Percentiles rank a stretch among this genome's conserved stretches.
phyloP scores from a whole-genome alignment of 2,888 invertebrate genomes.

The Cremastinae sp. region DNA sequence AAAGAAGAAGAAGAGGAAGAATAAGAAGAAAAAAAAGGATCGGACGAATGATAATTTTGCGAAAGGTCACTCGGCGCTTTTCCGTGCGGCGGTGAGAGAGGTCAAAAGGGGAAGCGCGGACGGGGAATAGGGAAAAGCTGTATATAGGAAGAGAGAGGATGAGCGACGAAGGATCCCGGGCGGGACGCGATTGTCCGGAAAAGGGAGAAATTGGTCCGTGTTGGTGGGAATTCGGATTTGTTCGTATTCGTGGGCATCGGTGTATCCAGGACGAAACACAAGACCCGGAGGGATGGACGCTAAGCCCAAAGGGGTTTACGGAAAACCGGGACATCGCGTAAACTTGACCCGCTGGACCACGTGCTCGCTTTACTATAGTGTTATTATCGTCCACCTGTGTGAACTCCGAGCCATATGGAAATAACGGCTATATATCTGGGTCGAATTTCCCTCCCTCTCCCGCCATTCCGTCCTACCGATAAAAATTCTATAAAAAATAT shows the following conservation, averaged over 20 bases:
- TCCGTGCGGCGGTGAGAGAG: conserved; percentile 63
- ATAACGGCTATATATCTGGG: conserved; percentile 41
- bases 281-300: conserved; percentile 72
- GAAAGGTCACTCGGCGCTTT: conserved; percentile 69
- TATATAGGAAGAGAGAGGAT: conserved; percentile 54
- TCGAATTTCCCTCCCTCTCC: conserved; percentile 33
- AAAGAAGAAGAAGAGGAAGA: no score
- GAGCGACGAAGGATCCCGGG: conserved; percentile 19
- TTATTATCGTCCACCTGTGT: conserved; percentile 57
- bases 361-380: conserved; percentile 50
- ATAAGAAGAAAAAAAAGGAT: not conserved
- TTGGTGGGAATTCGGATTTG: not conserved
- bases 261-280: conserved; percentile 68
- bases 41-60: conserved; percentile 58
- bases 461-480: conserved; percentile 4
- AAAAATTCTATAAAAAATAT: conserved; percentile 1
- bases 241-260: not conserved
- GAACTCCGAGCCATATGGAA: conserved; percentile 37
- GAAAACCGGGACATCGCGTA: conserved; percentile 74
- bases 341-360: conserved; percentile 77
- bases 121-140: conserved; percentile 56
- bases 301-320: conserved; percentile 77
- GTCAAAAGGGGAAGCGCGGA: conserved; percentile 67
- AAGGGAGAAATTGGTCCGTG: conserved; percentile 33
- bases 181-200: conserved; percentile 42